Percentiles rank a stretch among this genome's conserved stretches.
phyloP scores from a whole-genome alignment of 2,888 invertebrate species.

The Branchipolynoe longqiensis region DNA sequence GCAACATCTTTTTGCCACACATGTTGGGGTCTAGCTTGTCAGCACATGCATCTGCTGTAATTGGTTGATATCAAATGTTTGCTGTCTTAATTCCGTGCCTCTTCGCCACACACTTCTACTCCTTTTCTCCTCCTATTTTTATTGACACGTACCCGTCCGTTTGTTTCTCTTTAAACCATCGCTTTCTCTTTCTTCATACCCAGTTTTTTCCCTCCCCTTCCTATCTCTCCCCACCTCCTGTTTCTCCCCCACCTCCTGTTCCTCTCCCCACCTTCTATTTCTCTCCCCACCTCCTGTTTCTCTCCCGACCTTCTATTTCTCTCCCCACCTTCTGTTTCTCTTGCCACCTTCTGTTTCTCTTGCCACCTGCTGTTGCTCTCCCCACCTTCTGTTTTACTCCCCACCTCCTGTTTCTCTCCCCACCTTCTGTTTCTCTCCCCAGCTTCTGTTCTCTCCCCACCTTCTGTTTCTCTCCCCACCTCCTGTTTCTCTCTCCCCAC shows the following conservation, averaged over 20 bases:
- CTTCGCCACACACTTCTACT: no score
- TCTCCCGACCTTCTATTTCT: no score
- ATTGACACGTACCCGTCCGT: background rate
- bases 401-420: background rate
- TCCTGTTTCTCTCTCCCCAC: background rate
- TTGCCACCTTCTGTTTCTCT: background rate
- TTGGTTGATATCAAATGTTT: no score
- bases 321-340: background rate
- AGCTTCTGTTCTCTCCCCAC: background rate
- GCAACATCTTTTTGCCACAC: no score
- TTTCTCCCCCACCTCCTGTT: background rate
- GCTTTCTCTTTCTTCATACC: background rate
- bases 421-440: background rate
- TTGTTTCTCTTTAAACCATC: no score
- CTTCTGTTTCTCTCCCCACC: constrained; percentile 2
- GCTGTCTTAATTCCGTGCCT: no score
- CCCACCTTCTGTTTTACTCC: background rate
- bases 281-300: background rate
- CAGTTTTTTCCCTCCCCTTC: background rate
- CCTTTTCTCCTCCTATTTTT: background rate
- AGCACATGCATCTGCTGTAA: no score
- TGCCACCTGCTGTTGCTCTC: background rate
- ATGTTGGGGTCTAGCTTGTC: no score
- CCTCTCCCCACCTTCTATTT: background rate
- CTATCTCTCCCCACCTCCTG: background rate